These are phyloP conservation scores for Poeciliopsis occidentalis DNA, from an alignment of 2,113 vertebrate genomes.

Conservation along the genomic window DNA sequence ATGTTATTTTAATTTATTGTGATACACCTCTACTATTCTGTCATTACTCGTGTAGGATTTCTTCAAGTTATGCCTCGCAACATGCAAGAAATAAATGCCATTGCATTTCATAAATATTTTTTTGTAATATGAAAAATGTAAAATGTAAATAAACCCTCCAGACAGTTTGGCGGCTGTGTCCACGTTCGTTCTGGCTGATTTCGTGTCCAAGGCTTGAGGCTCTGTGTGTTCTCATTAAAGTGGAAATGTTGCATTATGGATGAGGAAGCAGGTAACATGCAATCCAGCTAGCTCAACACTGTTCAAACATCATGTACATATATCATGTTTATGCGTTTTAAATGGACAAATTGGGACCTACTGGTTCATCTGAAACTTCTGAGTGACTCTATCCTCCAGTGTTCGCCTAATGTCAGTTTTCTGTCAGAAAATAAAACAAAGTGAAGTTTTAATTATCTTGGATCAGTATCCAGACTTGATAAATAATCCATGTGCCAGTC, in stretches of 20 bases:
- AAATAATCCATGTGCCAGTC: not conserved
- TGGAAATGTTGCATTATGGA: slow-evolving; percentile 71
- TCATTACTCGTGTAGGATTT: not conserved
- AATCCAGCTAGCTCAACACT: slow-evolving; percentile 39
- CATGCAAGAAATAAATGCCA: not conserved
- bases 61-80: not conserved
- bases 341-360: slow-evolving; percentile 47
- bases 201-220: slow-evolving; percentile 36
- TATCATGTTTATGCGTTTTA: too few relatives aligned
- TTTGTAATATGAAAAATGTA: not conserved
- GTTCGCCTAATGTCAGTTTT: slow-evolving; percentile 51
- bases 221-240: slow-evolving; percentile 57
- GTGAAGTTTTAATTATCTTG: not conserved
- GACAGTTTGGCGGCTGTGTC: not conserved
- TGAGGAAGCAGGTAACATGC: slow-evolving; percentile 32
- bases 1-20: not conserved
- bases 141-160: not conserved
- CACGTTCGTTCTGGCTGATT: slow-evolving; percentile 7
- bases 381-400: slow-evolving; percentile 69
- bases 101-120: not conserved
- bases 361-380: slow-evolving; percentile 77
- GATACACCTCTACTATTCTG: not conserved
- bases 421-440: slow-evolving; percentile 53
- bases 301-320: slow-evolving; percentile 3
- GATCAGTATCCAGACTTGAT: not conserved